phyloP scores from a whole-genome alignment of 2,888 invertebrate species.

The Ochlodes sylvanus region DNA sequence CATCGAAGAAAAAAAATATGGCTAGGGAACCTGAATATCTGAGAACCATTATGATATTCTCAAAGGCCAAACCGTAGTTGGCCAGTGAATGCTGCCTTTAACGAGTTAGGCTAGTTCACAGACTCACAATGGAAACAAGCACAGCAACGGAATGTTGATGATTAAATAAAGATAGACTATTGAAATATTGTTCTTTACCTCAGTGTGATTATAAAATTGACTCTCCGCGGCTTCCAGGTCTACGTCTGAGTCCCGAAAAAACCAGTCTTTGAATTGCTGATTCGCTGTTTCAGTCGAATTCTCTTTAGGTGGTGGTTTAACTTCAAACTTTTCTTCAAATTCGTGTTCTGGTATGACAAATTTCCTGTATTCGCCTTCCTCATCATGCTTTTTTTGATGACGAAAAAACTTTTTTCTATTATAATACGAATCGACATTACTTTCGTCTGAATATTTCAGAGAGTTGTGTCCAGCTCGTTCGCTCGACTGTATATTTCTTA shows the following conservation, averaged over 20 bases:
- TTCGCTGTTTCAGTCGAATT: conserved; percentile 47
- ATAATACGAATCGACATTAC: conserved; percentile 51
- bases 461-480: conserved; percentile 62
- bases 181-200: conserved; percentile 51
- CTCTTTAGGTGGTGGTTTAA: conserved; percentile 75
- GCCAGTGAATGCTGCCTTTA: too few relatives aligned
- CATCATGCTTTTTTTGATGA: conserved; percentile 62
- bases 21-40: too few relatives aligned
- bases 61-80: too few relatives aligned
- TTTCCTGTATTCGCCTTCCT: conserved; percentile 54
- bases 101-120: too few relatives aligned
- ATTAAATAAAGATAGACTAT: background rate
- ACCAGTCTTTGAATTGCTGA: conserved; percentile 69
- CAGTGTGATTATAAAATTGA: conserved; percentile 57
- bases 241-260: conserved; percentile 71
- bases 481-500: conserved; percentile 71
- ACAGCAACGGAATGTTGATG: too few relatives aligned
- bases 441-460: conserved; percentile 53
- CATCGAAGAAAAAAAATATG: too few relatives aligned
- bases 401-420: conserved; percentile 74
- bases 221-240: conserved; percentile 75
- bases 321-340: conserved; percentile 85
- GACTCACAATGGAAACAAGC: too few relatives aligned
- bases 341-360: conserved; percentile 85
- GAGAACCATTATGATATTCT: too few relatives aligned